Conservation (phyloP, 2,888 invertebrate genomes). For the Allygus modestus region DNA sequence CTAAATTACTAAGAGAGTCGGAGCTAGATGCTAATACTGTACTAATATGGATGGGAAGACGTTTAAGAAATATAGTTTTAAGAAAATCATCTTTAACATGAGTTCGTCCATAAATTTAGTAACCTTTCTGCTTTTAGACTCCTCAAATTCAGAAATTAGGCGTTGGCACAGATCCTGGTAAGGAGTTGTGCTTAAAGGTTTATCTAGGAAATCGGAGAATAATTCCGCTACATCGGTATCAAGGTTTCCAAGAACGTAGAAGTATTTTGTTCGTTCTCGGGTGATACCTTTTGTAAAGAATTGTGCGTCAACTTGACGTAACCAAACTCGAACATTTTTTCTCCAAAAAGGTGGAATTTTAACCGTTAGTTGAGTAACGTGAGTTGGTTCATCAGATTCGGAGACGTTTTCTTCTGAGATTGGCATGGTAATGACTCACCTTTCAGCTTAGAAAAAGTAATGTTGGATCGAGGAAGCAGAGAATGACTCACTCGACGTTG, state of each 20-base stretch:
- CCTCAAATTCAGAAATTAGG: slow-evolving; percentile 68
- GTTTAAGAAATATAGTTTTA: slow-evolving; percentile 69
- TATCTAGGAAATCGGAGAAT: slow-evolving; percentile 69
- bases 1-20: slow-evolving; percentile 53
- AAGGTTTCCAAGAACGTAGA: slow-evolving; percentile 69
- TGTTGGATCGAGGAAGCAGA: too few species aligned
- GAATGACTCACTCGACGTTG: too few species aligned
- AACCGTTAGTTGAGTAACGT: background rate
- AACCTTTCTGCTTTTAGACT: slow-evolving; percentile 68
- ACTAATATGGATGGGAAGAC: slow-evolving; percentile 68
- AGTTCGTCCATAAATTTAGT: slow-evolving; percentile 67
- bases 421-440: background rate
- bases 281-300: slow-evolving; percentile 66
- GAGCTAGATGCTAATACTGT: slow-evolving; percentile 68
- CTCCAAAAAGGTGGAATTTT: slow-evolving; percentile 68
- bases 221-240: slow-evolving; percentile 69
- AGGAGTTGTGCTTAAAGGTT: slow-evolving; percentile 63
- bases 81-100: slow-evolving; percentile 67
- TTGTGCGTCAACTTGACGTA: slow-evolving; percentile 70
- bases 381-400: too few species aligned
- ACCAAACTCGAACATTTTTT: slow-evolving; percentile 68
- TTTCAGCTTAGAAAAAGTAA: too few species aligned
- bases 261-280: slow-evolving; percentile 68
- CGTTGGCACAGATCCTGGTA: slow-evolving; percentile 68
- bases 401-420: background rate